Evolutionary conservation across 2,888 invertebrate genomes (phyloP).

Genomic region (Rhamphomyia laevipes): DNA sequence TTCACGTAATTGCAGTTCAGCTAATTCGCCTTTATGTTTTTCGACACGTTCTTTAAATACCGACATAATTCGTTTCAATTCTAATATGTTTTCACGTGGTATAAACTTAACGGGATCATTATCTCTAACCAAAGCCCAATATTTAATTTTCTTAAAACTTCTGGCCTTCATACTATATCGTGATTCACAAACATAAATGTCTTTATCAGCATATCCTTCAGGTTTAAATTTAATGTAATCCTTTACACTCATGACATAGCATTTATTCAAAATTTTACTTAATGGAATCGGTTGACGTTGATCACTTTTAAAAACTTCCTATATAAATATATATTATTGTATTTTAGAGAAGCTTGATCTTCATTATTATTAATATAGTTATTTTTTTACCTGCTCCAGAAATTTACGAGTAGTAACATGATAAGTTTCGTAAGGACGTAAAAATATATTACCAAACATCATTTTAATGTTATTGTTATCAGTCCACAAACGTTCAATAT

Average conservation of each 20-base stretch:
- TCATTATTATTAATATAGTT: background rate
- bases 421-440: slow-evolving; percentile 88
- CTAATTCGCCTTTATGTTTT: slow-evolving; percentile 81
- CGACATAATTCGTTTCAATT: slow-evolving; percentile 79
- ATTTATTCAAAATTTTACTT: slow-evolving; percentile 75
- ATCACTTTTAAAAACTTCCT: slow-evolving; percentile 91
- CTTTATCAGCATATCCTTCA: slow-evolving; percentile 78
- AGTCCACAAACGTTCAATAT: slow-evolving; percentile 83
- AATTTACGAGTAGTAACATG: slow-evolving; percentile 93
- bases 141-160: slow-evolving; percentile 88
- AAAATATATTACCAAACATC: slow-evolving; percentile 86
- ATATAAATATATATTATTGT: slow-evolving; percentile 3
- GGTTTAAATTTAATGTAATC: slow-evolving; percentile 88
- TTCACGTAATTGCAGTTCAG: slow-evolving; percentile 70
- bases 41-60: slow-evolving; percentile 85
- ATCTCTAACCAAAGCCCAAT: slow-evolving; percentile 49
- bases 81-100: slow-evolving; percentile 59
- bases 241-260: slow-evolving; percentile 87
- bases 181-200: slow-evolving; percentile 95
- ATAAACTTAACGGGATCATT: slow-evolving; percentile 51
- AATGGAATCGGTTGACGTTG: slow-evolving; percentile 73
- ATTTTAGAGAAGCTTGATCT: background rate
- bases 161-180: slow-evolving; percentile 77
- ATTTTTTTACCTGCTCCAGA: slow-evolving; percentile 53
- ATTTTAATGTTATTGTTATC: slow-evolving; percentile 71